Percentiles rank a stretch among this genome's conserved stretches.
Evolutionary conservation across 2,113 vertebrate genomes (phyloP).

Genomic region (Scophthalmus maximus): DNA sequence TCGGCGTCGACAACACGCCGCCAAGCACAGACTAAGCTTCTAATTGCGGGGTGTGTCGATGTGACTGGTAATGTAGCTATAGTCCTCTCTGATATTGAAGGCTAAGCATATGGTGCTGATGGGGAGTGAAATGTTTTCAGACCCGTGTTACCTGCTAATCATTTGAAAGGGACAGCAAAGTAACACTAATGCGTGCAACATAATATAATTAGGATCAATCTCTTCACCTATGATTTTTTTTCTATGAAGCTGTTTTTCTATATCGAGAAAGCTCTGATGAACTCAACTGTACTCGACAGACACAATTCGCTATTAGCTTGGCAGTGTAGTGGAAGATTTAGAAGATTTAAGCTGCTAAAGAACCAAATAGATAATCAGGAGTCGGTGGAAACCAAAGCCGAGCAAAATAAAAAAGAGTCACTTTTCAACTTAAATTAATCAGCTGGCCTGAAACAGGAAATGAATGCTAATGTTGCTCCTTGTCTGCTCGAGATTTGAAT

Average conservation of each 20-base stretch:
- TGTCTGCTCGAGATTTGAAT: not conserved
- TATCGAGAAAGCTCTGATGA: not conserved
- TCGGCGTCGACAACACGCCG: constrained; percentile 76
- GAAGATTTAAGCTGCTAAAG: too few relatives aligned
- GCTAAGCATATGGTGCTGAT: constrained; percentile 13
- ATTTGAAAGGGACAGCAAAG: constrained; percentile 19
- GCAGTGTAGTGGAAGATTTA: too few relatives aligned
- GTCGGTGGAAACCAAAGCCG: not conserved
- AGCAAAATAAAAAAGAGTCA: not conserved
- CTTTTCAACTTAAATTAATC: not conserved
- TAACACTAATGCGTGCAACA: constrained; percentile 1
- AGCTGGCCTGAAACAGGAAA: too few relatives aligned
- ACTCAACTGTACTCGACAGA: not conserved
- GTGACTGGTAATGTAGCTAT: constrained; percentile 62
- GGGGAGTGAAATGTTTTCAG: constrained; percentile 28
- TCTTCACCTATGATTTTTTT: not conserved
- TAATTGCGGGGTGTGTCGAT: constrained; percentile 77
- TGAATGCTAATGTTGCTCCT: not conserved
- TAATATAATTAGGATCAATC: not conserved
- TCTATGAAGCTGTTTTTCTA: not conserved
- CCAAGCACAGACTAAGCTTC: constrained; percentile 74
- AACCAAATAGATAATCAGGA: too few relatives aligned
- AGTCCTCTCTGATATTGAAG: constrained; percentile 49
- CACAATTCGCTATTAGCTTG: too few relatives aligned
- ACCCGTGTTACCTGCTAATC: constrained; percentile 8